These are phyloP conservation scores for Morus bassanus DNA, from an alignment of 2,797 vertebrate species.

Conservation along the genomic window DNA sequence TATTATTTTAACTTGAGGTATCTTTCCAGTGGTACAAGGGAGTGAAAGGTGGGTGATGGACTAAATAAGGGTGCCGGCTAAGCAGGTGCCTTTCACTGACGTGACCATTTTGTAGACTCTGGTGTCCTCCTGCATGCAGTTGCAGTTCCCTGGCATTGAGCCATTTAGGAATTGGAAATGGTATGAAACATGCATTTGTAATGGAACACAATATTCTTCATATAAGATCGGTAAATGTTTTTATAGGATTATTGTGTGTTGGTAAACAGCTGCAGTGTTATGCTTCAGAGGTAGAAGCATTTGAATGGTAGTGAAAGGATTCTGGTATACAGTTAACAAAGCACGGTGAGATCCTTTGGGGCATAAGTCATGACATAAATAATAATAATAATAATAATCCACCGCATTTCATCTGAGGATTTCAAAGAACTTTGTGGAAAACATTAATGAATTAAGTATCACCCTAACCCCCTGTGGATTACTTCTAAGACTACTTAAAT, in stretches of 20 bases:
- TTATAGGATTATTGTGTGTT: neutral
- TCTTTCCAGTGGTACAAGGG: neutral
- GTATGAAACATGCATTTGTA: neutral
- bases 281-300: neutral
- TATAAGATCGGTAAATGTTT: neutral
- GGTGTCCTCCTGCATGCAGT: neutral
- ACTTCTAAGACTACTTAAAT: neutral
- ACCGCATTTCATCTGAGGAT: neutral
- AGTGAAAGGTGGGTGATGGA: neutral
- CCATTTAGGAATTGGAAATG: neutral
- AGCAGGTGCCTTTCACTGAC: neutral
- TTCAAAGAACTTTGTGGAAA: neutral
- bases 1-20: neutral
- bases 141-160: neutral
- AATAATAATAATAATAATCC: neutral
- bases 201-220: neutral
- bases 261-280: neutral
- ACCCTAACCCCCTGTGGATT: neutral
- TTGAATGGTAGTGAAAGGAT: slow-evolving; percentile 1
- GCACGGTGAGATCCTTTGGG: neutral
- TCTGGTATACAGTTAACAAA: neutral
- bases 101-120: accelerated
- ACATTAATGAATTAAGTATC: neutral
- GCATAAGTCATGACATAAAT: neutral
- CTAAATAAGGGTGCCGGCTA: neutral